Conservation (phyloP, 1,140 invertebrate genomes). For the Stenopsyche tienmushanensis region DNA sequence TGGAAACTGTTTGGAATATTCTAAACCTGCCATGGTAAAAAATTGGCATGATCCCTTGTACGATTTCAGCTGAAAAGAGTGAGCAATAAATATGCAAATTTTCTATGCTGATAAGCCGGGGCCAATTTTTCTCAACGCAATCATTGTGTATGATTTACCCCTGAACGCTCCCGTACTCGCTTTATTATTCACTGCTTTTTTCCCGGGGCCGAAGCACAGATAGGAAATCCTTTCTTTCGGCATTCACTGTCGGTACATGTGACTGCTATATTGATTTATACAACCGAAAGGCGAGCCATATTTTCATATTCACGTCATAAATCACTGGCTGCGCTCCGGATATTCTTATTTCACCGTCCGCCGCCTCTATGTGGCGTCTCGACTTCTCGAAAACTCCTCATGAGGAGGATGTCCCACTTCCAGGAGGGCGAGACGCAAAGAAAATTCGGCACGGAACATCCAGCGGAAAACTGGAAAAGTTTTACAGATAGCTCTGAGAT, state of each 20-base stretch:
- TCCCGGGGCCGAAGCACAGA: neutral
- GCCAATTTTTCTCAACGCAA: neutral
- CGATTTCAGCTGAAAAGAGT: neutral
- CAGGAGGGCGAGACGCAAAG: too few relatives aligned
- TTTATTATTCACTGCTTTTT: neutral
- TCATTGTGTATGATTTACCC: neutral
- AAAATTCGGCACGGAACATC: neutral
- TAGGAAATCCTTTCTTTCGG: constrained; percentile 1
- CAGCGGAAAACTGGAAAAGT: neutral
- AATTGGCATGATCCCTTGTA: too few relatives aligned
- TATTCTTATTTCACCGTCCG: constrained; percentile 24
- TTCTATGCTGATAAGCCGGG: neutral
- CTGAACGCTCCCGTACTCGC: neutral
- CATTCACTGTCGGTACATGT: neutral
- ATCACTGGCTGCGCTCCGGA: constrained; percentile 25
- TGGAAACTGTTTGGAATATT: too few relatives aligned
- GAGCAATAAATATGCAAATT: constrained; percentile 16
- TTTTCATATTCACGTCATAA: constrained; percentile 39
- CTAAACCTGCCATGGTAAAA: too few relatives aligned
- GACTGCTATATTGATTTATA: constrained; percentile 7
- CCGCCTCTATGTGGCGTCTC: too few relatives aligned
- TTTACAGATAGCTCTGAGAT: neutral
- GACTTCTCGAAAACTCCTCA: too few relatives aligned
- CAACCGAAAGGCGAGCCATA: constrained; percentile 6
- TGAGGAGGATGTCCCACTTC: too few relatives aligned